Evolutionary conservation across 2,113 vertebrate genomes (phyloP).

Genomic region (Oceanodroma tethys): DNA sequence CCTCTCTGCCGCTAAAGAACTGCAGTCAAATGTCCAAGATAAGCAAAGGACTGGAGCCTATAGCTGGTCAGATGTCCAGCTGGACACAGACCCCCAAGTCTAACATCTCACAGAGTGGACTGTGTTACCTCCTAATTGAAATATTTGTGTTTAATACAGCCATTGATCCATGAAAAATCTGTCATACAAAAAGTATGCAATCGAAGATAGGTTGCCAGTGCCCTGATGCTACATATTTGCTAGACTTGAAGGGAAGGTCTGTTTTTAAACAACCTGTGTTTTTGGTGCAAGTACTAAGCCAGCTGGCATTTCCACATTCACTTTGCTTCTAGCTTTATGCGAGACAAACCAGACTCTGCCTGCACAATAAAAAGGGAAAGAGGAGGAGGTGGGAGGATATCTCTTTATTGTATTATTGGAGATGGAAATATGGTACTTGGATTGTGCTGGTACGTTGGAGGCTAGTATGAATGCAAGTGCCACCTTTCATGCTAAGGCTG

Average conservation of each 20-base stretch:
- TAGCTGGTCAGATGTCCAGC: not conserved
- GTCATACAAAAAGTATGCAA: not conserved
- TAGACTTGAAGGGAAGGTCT: not conserved
- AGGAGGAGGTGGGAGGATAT: not conserved
- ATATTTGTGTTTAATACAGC: not conserved
- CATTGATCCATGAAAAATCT: not conserved
- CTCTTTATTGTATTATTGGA: not conserved
- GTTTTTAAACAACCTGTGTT: not conserved
- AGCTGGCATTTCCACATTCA: not conserved
- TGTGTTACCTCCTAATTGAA: not conserved
- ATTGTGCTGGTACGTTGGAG: not conserved
- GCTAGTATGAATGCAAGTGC: not conserved
- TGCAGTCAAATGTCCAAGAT: not conserved
- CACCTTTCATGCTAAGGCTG: not conserved
- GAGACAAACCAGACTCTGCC: not conserved
- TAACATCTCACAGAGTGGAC: not conserved
- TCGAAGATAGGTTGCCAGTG: not conserved
- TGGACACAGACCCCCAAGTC: not conserved
- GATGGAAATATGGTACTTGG: not conserved
- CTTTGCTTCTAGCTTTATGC: not conserved
- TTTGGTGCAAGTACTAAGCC: not conserved
- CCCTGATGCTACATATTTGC: rapidly evolving
- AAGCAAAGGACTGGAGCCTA: not conserved
- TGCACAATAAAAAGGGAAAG: not conserved
- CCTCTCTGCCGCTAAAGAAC: not conserved